Evolutionary conservation across 2,888 invertebrate species (phyloP), one percentile per base, ranked within the genome.

Genomic region (Melitaea athalia): DNA sequence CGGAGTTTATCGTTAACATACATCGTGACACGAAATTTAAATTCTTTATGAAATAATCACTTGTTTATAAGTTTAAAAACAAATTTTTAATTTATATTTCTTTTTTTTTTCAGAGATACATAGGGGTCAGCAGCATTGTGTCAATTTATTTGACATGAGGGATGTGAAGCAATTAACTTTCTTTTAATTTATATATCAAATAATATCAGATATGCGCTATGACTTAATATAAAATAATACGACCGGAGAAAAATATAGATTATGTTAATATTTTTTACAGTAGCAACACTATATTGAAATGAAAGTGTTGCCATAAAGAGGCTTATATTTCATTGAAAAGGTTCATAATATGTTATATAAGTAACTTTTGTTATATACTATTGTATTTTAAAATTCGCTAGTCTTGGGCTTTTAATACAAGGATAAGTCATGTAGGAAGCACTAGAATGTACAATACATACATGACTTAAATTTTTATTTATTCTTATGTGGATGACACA

Each of bases 51-150:
- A 24, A 24, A 24, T 24, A 24, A 24, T 24, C 24, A 24, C 24
- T 24, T 24, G 24, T 24, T 2, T 52, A 17, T 8, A n/a, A 49
- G 24, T 24, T 2, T 52, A 17, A 10, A n/a, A 49, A 49, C n/a
- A n/a, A n/a, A n/a, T 0, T n/a, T 15, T 50, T 50, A 15, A 50
- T 15, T 50, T 59, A 57, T 61, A 65, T 65, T 62, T 65, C 63
- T 59, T 67, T 65, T 63, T 61, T 38, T 68, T 78, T 79, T 68
- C 78, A 79, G 79, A 72, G 78, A 79, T 52, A 81, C 77, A 75
- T 83, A 82, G 79, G 75, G 76, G 67, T 69, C 61, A 53, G 70
- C 72, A 50, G 31, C 24, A 14, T 50, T 59, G 15, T 50, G 55
- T 67, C 62, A 59, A 63, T 17, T 14, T 5, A 52, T 42, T 59